A percentile compares a stretch with the other conserved stretches of the same genome.
Conservation (phyloP, 1,140 invertebrate species). For the Neoseiulus cucumeris region DNA sequence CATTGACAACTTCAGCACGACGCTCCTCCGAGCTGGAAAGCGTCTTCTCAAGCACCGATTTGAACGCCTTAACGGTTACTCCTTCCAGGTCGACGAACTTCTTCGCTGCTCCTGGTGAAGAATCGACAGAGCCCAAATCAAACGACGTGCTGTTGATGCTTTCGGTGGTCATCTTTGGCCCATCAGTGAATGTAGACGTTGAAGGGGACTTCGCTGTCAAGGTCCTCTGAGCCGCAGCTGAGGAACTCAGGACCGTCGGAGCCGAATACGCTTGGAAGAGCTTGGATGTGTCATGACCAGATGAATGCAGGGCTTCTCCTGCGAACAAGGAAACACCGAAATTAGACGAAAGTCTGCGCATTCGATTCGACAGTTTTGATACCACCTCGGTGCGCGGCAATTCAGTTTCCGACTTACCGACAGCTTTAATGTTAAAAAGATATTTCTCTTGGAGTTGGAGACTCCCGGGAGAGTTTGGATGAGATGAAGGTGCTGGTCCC, state of each 20-base stretch:
- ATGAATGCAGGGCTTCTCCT: slow-evolving; percentile 23
- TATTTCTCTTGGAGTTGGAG: neutral
- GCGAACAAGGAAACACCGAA: neutral
- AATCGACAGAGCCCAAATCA: neutral
- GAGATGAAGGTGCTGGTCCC: slow-evolving; percentile 15
- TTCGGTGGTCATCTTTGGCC: neutral
- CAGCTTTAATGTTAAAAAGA: slow-evolving; percentile 20
- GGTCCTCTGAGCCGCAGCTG: neutral
- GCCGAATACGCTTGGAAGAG: slow-evolving; percentile 25
- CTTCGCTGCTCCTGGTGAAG: neutral
- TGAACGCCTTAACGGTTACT: neutral
- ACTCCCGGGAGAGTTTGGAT: neutral
- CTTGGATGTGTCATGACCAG: slow-evolving; percentile 26
- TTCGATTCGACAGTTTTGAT: too few species aligned
- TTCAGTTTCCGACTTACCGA: too few species aligned
- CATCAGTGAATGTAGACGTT: neutral
- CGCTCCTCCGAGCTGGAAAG: neutral
- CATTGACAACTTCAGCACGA: neutral
- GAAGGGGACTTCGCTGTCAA: neutral
- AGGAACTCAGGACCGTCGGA: neutral
- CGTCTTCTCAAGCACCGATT: neutral
- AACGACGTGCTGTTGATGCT: neutral
- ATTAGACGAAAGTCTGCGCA: too few species aligned
- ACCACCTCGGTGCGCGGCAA: too few species aligned
- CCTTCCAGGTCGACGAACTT: neutral